A percentile compares a stretch with the other conserved stretches of the same genome.
phyloP scores from a whole-genome alignment of 2,888 invertebrate species.

The Osmoderma eremita region DNA sequence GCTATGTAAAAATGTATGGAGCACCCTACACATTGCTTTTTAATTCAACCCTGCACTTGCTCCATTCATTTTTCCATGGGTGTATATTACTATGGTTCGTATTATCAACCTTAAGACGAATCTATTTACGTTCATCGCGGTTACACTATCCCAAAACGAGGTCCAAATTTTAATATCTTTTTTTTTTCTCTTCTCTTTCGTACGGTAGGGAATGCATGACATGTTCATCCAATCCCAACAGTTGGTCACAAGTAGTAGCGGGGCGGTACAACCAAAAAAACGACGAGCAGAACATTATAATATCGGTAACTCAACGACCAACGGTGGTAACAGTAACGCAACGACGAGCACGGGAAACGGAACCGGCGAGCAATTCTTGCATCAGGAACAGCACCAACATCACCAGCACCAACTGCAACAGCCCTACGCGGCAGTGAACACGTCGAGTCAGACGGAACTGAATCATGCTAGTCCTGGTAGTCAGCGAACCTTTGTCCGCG shows the following conservation, averaged over 20 bases:
- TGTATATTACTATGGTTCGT: too few relatives aligned
- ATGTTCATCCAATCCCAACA: conserved; percentile 81
- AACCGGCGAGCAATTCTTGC: conserved; percentile 41
- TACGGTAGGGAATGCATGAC: conserved; percentile 81
- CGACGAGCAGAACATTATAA: conserved; percentile 60
- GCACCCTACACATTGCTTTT: too few relatives aligned
- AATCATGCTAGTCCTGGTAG: conserved; percentile 56
- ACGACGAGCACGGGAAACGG: conserved; percentile 51
- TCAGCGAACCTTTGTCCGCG: conserved; percentile 69
- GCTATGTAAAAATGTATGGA: too few relatives aligned
- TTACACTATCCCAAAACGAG: neutral
- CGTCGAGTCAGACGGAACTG: conserved; percentile 58
- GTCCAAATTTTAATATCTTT: neutral
- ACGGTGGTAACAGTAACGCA: conserved; percentile 56
- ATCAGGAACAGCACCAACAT: conserved; percentile 38
- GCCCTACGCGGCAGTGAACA: conserved; percentile 60
- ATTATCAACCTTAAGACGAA: too few relatives aligned
- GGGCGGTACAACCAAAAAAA: conserved; percentile 59
- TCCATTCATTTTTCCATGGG: too few relatives aligned
- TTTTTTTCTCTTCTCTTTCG: conserved; percentile 8
- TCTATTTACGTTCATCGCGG: too few relatives aligned
- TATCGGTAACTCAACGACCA: conserved; percentile 45
- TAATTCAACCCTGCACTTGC: too few relatives aligned
- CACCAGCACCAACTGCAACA: conserved; percentile 57
- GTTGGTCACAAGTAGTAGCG: conserved; percentile 66